phyloP scores from a whole-genome alignment of 2,797 vertebrate genomes.

The Tokudaia muenninki region DNA sequence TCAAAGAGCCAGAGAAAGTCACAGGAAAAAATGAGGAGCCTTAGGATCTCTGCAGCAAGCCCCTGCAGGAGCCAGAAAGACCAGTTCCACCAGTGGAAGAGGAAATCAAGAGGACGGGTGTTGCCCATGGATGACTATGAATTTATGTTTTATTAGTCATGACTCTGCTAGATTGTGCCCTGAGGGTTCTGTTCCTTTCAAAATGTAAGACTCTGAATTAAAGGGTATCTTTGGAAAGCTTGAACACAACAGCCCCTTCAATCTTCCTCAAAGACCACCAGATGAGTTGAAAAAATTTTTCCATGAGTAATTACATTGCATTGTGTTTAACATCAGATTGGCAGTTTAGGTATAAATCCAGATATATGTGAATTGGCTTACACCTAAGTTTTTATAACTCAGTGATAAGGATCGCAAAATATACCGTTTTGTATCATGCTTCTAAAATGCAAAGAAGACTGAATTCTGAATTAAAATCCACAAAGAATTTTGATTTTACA shows the following conservation, averaged over 20 bases:
- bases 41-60: conserved; percentile 59
- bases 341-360: not conserved
- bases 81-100: conserved; percentile 61
- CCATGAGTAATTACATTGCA: not conserved
- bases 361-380: conserved; percentile 26
- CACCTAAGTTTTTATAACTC: conserved; percentile 37
- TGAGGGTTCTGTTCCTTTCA: conserved; percentile 58
- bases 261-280: conserved; percentile 23
- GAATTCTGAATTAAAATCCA: conserved; percentile 36
- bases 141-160: conserved; percentile 52
- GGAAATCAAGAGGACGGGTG: conserved; percentile 34
- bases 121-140: conserved; percentile 50
- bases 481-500: not conserved
- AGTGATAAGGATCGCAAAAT: conserved; percentile 5
- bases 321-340: conserved; percentile 40
- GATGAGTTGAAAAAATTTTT: conserved; percentile 6
- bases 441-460: conserved; percentile 56
- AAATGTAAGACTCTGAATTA: not conserved
- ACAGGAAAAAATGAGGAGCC: not conserved
- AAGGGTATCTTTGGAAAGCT: not conserved
- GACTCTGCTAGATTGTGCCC: conserved; percentile 58
- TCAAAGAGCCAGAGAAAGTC: conserved; percentile 38
- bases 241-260: not conserved
- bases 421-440: not conserved
- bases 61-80: conserved; percentile 53